Evolutionary conservation across 92 coral and sea anemone species (phyloP).

Genomic region (Parazoanthus swiftii): DNA sequence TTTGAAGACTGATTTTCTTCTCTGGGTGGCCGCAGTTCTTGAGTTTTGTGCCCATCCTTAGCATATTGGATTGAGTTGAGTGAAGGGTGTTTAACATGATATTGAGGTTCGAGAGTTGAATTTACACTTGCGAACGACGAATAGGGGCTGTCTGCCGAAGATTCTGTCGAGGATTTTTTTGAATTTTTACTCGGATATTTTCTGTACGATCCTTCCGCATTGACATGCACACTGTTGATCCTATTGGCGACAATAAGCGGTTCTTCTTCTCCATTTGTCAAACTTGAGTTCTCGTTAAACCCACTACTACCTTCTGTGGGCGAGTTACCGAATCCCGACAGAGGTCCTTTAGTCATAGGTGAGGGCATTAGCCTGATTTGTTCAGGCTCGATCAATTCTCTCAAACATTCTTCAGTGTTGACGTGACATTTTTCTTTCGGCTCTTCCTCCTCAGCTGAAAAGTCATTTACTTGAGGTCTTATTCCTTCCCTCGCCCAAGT

Average conservation of each 20-base stretch:
- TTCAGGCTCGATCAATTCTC: conserved; percentile 51
- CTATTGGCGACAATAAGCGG: background rate
- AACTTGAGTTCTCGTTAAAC: conserved; percentile 2
- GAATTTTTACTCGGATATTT: background rate
- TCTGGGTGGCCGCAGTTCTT: background rate
- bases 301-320: conserved; percentile 13
- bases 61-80: background rate
- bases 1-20: background rate
- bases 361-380: conserved; percentile 27
- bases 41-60: background rate
- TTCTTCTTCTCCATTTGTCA: conserved; percentile 3
- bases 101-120: conserved; percentile 26
- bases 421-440: background rate
- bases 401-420: conserved; percentile 2
- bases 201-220: background rate
- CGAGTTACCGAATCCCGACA: background rate
- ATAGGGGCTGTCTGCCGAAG: conserved; percentile 56
- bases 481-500: background rate
- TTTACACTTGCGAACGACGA: conserved; percentile 56
- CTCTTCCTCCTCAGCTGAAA: conserved; percentile 20
- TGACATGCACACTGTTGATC: background rate
- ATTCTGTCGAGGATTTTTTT: background rate
- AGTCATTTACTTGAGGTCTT: background rate
- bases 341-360: background rate
- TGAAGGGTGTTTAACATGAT: background rate